Conservation (phyloP, 2,888 invertebrate genomes). For the Standfussiana lucernea region DNA sequence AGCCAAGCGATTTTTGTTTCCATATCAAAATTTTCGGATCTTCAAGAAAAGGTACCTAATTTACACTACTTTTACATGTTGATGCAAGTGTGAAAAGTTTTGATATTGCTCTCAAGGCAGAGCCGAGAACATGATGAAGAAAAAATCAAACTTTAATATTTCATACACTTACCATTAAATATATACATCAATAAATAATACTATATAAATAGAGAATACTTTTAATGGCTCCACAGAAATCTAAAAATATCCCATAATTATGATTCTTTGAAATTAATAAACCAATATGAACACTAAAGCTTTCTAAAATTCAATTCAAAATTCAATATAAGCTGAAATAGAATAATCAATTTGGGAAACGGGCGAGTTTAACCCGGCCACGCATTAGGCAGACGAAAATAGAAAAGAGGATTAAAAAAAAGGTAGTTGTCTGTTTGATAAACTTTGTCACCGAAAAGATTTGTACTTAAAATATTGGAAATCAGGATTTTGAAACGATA, state of each 20-base stretch:
- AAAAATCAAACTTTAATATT: not conserved
- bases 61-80: not conserved
- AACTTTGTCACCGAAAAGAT: not conserved
- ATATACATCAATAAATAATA: not conserved
- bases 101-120: not conserved
- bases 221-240: not conserved
- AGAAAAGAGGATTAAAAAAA: not conserved
- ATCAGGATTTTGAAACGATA: not conserved
- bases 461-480: not conserved
- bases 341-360: slow-evolving; percentile 1
- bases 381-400: not conserved
- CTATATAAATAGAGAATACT: not conserved
- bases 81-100: not conserved
- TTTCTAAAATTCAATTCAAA: no score
- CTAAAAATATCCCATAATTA: not conserved
- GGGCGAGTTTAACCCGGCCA: not conserved
- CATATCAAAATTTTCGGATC: not conserved
- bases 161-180: not conserved
- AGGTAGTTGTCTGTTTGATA: no score
- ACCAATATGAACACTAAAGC: not conserved
- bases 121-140: not conserved
- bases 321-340: not conserved
- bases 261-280: not conserved
- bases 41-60: not conserved
- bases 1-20: not conserved